Base-by-base conservation (phyloP, 1,140 invertebrate genomes). In the Drosophila nigromelanica region DNA sequence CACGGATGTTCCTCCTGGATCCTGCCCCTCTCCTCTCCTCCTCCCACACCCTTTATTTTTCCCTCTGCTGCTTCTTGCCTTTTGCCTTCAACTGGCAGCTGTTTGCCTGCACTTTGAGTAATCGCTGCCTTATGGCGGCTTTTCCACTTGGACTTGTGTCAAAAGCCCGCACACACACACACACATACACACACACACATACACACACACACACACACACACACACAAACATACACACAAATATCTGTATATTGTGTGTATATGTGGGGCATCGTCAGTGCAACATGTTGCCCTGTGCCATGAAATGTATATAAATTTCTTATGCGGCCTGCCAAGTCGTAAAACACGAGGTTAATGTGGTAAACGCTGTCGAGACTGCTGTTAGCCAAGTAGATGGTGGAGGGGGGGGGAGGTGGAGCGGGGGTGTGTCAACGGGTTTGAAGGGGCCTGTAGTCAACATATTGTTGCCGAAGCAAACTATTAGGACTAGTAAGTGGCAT, bases 251-350 rank as follows among this genome's bases (percentile, higher is more conserved):
- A 43, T 47, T 33, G 33, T 58, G 33, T 66, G 27, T 48, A 6
- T 27, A 24, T 27, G 27, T 27, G 27, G 27, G 40, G 48, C 66
- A 45, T 69, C 27, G 27, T 27, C 27, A 27, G 27, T 27, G 27
- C 27, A 27, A 27, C 27, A 27, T 27, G 27, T 27, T 27, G 27
- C 27, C 82, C 51, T 45, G 48, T 35, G 62, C 76, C 82, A 87
- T 87, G 82, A 87, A 87, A 87, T 87, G 82, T 87, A 87, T 83
- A 87, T 87, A 87, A 89, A 87, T 87, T 87, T 87, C 82, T 89
- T 77, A 83, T 87, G 82, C 79, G 82, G 82, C 76, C 79, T 73
- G 79, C 60, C 83, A 83, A 76, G 79, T 87, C 82, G 82, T 87
- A 87, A 87, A 89, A 87, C 82, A 87, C 66, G 82, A 89, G 82